Conservation (phyloP, 2,113 vertebrate genomes). For the Conger conger region DNA sequence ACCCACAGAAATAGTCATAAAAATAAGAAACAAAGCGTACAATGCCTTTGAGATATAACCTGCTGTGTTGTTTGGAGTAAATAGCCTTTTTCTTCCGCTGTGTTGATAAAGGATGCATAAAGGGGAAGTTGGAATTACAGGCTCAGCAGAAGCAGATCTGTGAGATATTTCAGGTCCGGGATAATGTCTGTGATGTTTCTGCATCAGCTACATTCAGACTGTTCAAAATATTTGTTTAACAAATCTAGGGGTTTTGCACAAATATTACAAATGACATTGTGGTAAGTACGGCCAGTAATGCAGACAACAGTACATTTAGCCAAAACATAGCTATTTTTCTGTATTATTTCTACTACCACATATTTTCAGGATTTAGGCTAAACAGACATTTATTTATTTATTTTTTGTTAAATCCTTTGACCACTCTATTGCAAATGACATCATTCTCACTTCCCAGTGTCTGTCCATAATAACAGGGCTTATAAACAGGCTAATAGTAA, state of each 20-base stretch:
- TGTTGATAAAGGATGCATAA: neutral
- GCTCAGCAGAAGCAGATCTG: neutral
- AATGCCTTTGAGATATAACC: neutral
- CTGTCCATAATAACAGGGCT: neutral
- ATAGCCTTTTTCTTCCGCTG: neutral
- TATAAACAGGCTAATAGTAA: neutral
- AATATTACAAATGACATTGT: no score
- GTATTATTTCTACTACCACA: no score
- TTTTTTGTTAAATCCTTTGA: no score
- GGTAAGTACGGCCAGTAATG: no score
- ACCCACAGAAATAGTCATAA: neutral
- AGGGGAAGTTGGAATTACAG: neutral
- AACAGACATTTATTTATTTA: no score
- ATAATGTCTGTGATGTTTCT: neutral
- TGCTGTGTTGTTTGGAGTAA: neutral
- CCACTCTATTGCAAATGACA: neutral
- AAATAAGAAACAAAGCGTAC: neutral
- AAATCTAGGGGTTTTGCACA: no score
- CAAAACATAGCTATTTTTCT: neutral
- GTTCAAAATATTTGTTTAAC: neutral
- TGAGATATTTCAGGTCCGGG: neutral
- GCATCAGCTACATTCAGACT: neutral
- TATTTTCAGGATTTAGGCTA: neutral
- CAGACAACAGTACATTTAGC: neutral
- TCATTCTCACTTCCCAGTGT: neutral